Base-by-base conservation (phyloP, 2,113 vertebrate species). In the Solea senegalensis region DNA sequence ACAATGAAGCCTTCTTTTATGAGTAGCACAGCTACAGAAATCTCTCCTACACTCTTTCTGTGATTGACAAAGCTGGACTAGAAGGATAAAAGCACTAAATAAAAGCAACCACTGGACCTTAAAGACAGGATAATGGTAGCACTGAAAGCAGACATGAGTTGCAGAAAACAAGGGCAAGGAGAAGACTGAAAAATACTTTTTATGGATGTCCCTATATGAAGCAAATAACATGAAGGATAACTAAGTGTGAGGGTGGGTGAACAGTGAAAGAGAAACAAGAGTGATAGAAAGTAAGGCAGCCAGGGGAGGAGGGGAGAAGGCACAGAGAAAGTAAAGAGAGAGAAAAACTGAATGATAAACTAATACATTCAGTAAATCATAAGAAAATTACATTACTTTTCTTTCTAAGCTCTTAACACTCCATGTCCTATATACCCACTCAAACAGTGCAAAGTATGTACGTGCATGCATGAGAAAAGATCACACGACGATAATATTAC, bases 401-500 rank as follows among this genome's bases (percentile, higher is more conserved):
- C 57, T 61, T 71, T 70, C 64, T 73, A 56, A 58, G 56, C 79
- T 86, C 44, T 28, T 59, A 51, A 77, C 87, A 86, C 88, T 86
- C 80, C 76, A 44, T 81, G 83, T 7, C 77, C 85, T 89, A 88
- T 5, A 86, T 85, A 77, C 62, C 54, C 78, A 66, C 50, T 86
- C 69, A 21, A 61, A 74, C 52, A 64, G 45, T 57, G 54, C 12
- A 40, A 61, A 57, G 53, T 82, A 73, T 74, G 70, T 46, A 58
- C 55, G 67, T 74, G 78, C 46, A 59, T 7, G 55, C 26, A 65
- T 72, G 69, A 69, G 81, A 88, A 78, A 7, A 72, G 80, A 86
- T 89, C 83, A 76, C 69, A 69, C 83, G 81, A 60, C 12, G 82
- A 90, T 92, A 91, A 90, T 83, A 91, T 92, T 92, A 91, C 90